phyloP scores from a whole-genome alignment of 2,113 vertebrate genomes.

The Prunella fulvescens region DNA sequence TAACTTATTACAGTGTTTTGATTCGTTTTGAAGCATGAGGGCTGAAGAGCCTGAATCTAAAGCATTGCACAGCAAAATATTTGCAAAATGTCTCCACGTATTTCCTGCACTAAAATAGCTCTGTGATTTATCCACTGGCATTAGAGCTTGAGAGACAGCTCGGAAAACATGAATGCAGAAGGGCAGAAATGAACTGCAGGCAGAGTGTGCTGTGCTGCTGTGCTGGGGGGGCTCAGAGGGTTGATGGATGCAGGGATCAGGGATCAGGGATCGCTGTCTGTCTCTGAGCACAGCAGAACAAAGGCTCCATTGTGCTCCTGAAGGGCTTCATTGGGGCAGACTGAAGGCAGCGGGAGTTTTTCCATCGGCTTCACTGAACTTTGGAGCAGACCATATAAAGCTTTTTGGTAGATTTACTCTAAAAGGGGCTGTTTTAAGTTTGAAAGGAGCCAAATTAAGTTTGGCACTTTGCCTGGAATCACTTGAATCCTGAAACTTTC shows the following conservation, averaged over 20 bases:
- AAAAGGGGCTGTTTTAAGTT: constrained; percentile 69
- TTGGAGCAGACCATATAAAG: constrained; percentile 60
- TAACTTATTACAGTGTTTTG: constrained; percentile 23
- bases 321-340: neutral
- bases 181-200: neutral
- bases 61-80: neutral
- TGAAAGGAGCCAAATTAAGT: constrained; percentile 74
- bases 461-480: constrained; percentile 82
- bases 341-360: constrained; percentile 39
- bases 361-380: constrained; percentile 38
- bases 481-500: constrained; percentile 82
- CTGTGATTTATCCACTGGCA: constrained; percentile 2
- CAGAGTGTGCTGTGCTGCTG: neutral
- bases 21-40: constrained; percentile 9
- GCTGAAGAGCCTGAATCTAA: constrained; percentile 1
- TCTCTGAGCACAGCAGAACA: neutral
- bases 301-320: constrained; percentile 30
- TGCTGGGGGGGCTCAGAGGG: neutral
- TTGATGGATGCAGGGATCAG: neutral
- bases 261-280: neutral
- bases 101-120: constrained; percentile 31
- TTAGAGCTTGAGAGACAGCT: neutral
- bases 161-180: neutral
- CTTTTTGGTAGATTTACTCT: constrained; percentile 70
- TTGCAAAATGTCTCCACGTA: neutral